phyloP scores from a whole-genome alignment of 2,888 invertebrate species.

The Clitarchus hookeri region DNA sequence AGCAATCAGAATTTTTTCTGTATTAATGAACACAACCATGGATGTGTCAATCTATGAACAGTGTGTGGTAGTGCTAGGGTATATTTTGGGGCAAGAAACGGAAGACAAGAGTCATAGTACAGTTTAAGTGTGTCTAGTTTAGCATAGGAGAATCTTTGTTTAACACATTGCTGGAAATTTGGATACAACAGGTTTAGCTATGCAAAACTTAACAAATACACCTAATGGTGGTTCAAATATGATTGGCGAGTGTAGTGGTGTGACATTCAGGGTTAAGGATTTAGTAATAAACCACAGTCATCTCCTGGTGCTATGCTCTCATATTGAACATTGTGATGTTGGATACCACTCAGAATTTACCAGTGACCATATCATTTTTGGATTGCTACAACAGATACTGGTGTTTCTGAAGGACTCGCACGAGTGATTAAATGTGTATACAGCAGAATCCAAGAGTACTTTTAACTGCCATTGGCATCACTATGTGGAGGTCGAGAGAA shows the following conservation, averaged over 20 bases:
- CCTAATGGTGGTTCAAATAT: background rate
- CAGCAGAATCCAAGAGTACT: conserved; percentile 20
- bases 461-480: background rate
- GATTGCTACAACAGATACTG: background rate
- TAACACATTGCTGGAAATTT: background rate
- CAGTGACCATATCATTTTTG: background rate
- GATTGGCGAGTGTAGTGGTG: background rate
- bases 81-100: background rate
- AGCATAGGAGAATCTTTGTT: background rate
- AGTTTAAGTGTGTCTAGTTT: background rate
- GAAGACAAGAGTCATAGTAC: background rate
- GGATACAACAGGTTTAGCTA: background rate
- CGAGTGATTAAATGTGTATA: background rate
- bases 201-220: background rate
- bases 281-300: background rate
- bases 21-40: conserved; percentile 18
- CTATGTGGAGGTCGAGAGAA: conserved; percentile 6
- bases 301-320: conserved; percentile 15
- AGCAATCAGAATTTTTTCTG: background rate
- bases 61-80: background rate
- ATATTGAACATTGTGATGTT: background rate
- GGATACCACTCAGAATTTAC: background rate
- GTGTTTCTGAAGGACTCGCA: conserved; percentile 3
- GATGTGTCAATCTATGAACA: background rate
- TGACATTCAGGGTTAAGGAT: conserved; percentile 3